Evolutionary conservation across 2,113 vertebrate genomes (phyloP), one percentile per base, ranked within the genome.

Genomic region (Dasyornis broadbenti): DNA sequence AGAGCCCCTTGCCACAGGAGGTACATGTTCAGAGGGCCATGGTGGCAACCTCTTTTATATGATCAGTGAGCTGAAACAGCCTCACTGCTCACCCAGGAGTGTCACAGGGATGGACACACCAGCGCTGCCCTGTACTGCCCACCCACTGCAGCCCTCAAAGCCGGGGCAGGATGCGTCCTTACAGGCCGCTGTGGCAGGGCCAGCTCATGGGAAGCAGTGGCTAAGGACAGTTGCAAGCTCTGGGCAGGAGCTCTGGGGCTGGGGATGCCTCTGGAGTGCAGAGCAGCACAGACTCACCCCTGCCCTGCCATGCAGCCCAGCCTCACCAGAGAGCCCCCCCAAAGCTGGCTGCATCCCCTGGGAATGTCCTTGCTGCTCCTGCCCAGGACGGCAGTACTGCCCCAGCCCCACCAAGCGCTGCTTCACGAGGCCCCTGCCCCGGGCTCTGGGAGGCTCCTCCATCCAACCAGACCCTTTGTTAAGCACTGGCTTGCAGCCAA

Each of bases 381-480:
- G 76, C 47, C 50, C 28, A 40, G 61, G 68, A 61, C 3, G 0
- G 39, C 76, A 87, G 79, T 27, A 2, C 7, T 40, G 33, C 49
- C 72, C n/a, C 3, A 70, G 75, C 53, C 64, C 40, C 87, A 77
- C 31, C 56, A 83, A 77, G 71, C 23, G 15, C 31, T 56, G 47
- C 82, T 85, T 59, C 45, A 15, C 5, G 13, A 94, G 91, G 95
- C 95, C 88, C 89, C 95, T 88, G 95, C 95, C 94, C 91, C 19
- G 1, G 63, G 92, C 92, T 87, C 82, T 92, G 86, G 78, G 75
- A 95, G 94, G 93, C 77, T 95, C 89, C 96, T 94, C 92, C 68
- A 76, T 93, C 90, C 70, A 3, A 96, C 91, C 95, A 96, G 97
- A 96, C 91, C 95, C 95, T 96, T 97, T 97, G 96, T 97, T 97